These are phyloP conservation scores for Mesoclemmys tuberculata DNA, from an alignment of 2,113 vertebrate genomes.

Conservation along the genomic window DNA sequence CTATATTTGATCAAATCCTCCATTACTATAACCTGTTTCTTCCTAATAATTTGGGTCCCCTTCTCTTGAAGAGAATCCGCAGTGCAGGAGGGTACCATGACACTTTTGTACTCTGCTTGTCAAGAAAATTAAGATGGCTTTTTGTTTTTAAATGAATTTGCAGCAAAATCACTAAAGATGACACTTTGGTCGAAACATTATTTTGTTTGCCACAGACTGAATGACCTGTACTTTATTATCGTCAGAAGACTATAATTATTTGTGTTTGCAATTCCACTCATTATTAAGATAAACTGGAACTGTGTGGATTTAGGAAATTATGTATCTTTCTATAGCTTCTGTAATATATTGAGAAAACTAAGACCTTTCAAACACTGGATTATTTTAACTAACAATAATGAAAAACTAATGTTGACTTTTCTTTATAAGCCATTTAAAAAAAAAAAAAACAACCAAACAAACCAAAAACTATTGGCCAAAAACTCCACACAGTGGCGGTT, in stretches of 20 bases:
- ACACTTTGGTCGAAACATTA: neutral
- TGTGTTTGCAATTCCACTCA: neutral
- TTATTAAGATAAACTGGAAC: constrained; percentile 27
- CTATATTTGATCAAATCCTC: too few relatives aligned
- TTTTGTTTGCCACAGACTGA: constrained; percentile 11
- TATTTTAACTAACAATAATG: neutral
- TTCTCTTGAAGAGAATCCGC: too few relatives aligned
- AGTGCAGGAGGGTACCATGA: too few relatives aligned
- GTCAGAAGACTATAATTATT: constrained; percentile 31
- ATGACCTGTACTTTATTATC: constrained; percentile 24
- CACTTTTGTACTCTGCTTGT: neutral
- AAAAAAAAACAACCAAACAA: too few relatives aligned
- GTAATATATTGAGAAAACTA: neutral
- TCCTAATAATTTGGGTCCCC: too few relatives aligned
- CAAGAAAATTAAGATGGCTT: neutral
- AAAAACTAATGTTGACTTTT: neutral
- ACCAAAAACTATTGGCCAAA: neutral
- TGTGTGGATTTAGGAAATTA: neutral
- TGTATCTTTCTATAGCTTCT: neutral
- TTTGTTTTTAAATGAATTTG: neutral
- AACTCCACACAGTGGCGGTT: neutral
- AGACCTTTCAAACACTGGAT: neutral
- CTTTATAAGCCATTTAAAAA: neutral
- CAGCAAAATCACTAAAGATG: neutral
- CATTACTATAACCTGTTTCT: too few relatives aligned